phyloP scores from a whole-genome alignment of 2,797 vertebrate genomes.

The Steatocranus sp. region DNA sequence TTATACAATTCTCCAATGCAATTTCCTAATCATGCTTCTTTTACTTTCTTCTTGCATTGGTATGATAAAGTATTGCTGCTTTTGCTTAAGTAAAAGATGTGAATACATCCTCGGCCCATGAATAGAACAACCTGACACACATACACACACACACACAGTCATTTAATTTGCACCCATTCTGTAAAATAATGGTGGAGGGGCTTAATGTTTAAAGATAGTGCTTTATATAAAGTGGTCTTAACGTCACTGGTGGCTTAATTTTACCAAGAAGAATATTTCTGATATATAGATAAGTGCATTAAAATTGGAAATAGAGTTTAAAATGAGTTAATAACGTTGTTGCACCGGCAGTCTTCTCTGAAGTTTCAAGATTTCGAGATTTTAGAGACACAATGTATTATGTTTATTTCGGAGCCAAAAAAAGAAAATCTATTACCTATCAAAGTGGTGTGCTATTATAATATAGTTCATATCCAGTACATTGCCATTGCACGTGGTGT shows the following conservation, averaged over 20 bases:
- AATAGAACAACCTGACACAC: neutral
- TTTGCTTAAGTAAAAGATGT: neutral
- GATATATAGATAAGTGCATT: neutral
- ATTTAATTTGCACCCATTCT: neutral
- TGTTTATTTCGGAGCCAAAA: neutral
- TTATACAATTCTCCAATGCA: neutral
- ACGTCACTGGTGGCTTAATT: neutral
- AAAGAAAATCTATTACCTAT: neutral
- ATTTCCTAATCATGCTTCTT: neutral
- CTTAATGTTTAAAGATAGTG: neutral
- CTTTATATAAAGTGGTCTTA: neutral
- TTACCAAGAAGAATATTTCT: neutral
- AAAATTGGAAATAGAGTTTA: neutral
- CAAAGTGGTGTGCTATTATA: neutral
- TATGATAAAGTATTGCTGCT: neutral
- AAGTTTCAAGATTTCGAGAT: neutral
- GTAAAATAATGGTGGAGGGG: neutral
- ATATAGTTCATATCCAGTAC: neutral
- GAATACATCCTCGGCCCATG: fast-evolving
- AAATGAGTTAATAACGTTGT: neutral
- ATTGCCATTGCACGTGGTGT: neutral
- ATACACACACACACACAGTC: neutral
- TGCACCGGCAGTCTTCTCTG: neutral
- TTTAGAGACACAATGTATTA: neutral
- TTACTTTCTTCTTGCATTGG: neutral